Base-by-base conservation (phyloP, 2,113 vertebrate species). In the Parus major region DNA sequence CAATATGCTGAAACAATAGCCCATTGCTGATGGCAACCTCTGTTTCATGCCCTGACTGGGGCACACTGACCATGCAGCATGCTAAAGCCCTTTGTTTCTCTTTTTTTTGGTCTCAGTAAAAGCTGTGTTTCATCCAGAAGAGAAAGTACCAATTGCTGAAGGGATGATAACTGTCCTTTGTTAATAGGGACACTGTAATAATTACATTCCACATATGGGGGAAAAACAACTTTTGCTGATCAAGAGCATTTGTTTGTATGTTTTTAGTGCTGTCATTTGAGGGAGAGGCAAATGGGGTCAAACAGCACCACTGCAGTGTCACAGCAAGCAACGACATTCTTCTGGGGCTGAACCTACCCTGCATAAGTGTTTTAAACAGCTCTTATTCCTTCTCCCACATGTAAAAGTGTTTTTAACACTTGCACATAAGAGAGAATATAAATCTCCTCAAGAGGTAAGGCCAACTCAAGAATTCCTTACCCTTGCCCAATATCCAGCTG, bases 101-200 rank as follows among this genome's bases (percentile, higher is more conserved):
- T 14, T 24, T 59, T 66, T 56, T 61, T 46, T 31, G 5, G 29
- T 50, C 31, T 83, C 56, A 68, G 23, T 55, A 79, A 90, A 91
- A 91, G 21, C 39, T 66, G 41, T 2, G 75, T 69, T 92, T 80
- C 75, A 87, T 18, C 21, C 53, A 91, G 78, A 29, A 91, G 65
- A 91, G 55, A 96, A 91, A 93, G 59, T 35, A 92, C 29, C 81
- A 80, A 57, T 17, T 90, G 59, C 75, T 78, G 64, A 68, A 94
- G 76, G 71, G 66, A 83, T 49, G 52, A 28, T 81, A 88, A 76
- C 19, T 50, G 39, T 3, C 25, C 59, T 95, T 85, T 88, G 50
- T 86, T 66, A 85, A 39, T 11, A 70, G 22, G 29, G 61, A 91
- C 35, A 55, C 18, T n/a, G 63, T 46, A 86, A 92, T 78, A 88